Evolutionary conservation across 2,797 vertebrate genomes (phyloP).

Genomic region (Coluber constrictor): DNA sequence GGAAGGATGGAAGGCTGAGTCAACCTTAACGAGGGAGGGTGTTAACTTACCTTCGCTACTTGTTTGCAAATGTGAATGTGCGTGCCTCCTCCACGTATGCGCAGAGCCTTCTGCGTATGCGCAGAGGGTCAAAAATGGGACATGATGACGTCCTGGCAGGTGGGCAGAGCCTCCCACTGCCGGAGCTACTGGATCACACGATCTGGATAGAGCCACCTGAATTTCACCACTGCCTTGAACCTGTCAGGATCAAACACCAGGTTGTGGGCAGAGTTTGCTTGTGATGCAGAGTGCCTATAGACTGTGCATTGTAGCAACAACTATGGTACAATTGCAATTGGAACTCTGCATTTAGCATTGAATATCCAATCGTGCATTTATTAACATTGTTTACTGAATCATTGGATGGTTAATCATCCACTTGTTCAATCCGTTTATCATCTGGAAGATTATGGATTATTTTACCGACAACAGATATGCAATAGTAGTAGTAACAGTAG

Average conservation of each 20-base stretch:
- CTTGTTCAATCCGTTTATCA: background rate
- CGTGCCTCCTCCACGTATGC: too few relatives aligned
- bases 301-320: background rate
- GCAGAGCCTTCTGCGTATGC: too few relatives aligned
- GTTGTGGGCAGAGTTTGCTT: background rate
- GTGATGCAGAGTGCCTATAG: background rate
- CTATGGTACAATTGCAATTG: constrained; percentile 12
- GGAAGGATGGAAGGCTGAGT: background rate
- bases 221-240: too few relatives aligned
- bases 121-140: too few relatives aligned
- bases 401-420: background rate
- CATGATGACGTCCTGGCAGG: too few relatives aligned
- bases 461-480: background rate
- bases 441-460: background rate
- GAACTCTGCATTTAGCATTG: constrained; percentile 9
- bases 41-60: too few relatives aligned
- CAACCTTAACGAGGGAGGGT: background rate
- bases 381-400: constrained; percentile 9
- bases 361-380: constrained; percentile 26
- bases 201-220: too few relatives aligned
- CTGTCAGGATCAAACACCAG: background rate
- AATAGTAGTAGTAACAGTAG: background rate
- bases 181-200: too few relatives aligned
- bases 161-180: too few relatives aligned
- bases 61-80: too few relatives aligned